Evolutionary conservation across 2,113 vertebrate species (phyloP).

Genomic region (Cyanoramphus novaezelandiae): DNA sequence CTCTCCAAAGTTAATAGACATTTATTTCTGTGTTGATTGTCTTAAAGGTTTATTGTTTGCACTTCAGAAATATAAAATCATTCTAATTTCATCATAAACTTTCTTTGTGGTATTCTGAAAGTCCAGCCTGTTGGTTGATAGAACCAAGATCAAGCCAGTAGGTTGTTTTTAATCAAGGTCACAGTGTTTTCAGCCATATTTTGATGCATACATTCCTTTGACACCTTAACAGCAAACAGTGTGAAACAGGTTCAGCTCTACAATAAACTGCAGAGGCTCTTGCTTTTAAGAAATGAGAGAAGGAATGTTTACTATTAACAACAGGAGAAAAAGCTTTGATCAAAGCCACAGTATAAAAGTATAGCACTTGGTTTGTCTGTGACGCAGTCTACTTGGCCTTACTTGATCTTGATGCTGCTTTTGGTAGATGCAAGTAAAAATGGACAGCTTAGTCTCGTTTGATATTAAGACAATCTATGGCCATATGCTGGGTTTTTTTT

Average conservation of each 20-base stretch:
- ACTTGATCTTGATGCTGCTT: neutral
- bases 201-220: neutral
- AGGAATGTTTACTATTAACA: neutral
- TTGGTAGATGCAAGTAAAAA: neutral
- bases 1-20: neutral
- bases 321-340: neutral
- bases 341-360: neutral
- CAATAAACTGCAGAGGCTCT: neutral
- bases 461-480: neutral
- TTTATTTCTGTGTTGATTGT: neutral
- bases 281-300: neutral
- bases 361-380: neutral
- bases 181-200: neutral
- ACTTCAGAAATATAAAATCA: neutral
- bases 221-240: neutral
- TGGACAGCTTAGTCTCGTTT: neutral
- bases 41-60: neutral
- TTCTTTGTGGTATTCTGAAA: neutral
- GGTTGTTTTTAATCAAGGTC: neutral
- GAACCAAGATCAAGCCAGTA: neutral
- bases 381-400: neutral
- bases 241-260: neutral
- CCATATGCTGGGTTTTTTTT: neutral
- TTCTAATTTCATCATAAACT: neutral
- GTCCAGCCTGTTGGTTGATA: neutral